Percentiles rank a stretch among this genome's conserved stretches.
phyloP scores from a whole-genome alignment of 1,140 invertebrate genomes.

The Drosophila carrolli region DNA sequence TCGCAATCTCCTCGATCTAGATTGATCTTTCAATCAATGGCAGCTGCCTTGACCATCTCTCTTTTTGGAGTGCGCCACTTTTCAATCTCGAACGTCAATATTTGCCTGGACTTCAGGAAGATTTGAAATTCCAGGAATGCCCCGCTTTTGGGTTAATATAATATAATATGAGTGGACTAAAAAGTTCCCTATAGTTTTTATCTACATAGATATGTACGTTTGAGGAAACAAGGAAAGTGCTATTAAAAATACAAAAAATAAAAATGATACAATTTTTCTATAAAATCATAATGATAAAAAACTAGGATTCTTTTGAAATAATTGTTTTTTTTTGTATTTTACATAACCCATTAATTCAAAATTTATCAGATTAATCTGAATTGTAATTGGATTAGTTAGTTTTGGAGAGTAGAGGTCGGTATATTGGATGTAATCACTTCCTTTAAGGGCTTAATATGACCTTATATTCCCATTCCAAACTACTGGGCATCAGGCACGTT shows the following conservation, averaged over 20 bases:
- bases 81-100: constrained; percentile 55
- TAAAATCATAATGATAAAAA: no score
- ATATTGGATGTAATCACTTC: not conserved
- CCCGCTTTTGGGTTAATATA: constrained; percentile 12
- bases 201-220: no score
- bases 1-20: constrained; percentile 39
- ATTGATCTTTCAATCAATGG: constrained; percentile 76
- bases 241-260: no score
- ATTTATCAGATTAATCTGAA: no score
- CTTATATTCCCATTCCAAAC: constrained; percentile 4
- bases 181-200: not conserved
- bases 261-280: no score
- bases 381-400: no score
- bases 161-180: not conserved
- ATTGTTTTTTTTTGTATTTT: no score
- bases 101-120: constrained; percentile 29
- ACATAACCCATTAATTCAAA: not conserved
- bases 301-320: no score
- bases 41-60: constrained; percentile 36
- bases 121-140: constrained; percentile 63
- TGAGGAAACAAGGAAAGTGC: no score
- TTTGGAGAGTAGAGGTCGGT: not conserved
- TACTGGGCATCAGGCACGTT: constrained; percentile 27
- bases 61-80: constrained; percentile 60
- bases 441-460: not conserved